Base-by-base conservation (phyloP, 2,888 invertebrate species). In the Linyphia triangularis region DNA sequence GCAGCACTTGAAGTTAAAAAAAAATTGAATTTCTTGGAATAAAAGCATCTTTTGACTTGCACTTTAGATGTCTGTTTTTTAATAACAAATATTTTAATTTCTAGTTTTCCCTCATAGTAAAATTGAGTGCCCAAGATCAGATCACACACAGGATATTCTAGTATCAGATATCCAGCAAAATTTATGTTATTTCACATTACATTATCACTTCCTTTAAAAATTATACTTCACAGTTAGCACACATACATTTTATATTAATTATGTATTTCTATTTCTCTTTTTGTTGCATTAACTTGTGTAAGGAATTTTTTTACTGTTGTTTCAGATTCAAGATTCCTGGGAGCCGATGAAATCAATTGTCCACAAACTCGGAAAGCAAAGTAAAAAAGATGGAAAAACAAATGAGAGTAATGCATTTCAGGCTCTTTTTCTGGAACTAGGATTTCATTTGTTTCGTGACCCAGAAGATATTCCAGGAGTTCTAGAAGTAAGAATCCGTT, bases 381-480 rank as follows among this genome's bases (percentile, higher is more conserved):
- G 51, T 24, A 83, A 77, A 37, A 86, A 86, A 7, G 83, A 83
- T 77, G 85, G 81, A 10, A 63, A 59, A 24, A 16, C 59, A n/a
- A 26, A 67, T 78, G 73, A 86, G 67, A 83, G 78, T 19, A 65
- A 67, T 78, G 83, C 73, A 30, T 89, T 89, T 40, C 70, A 81
- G 51, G 61, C 40, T 37, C 67, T 89, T 13, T 73, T 89, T 40
- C 30, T 89, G 16, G 82, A 89, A 40, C 26, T 89, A 37, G 83
- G 86, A 19, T 83, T 89, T 37, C 86, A 83, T 22, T 30, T 86
- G 19, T 86, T 89, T 79, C 43, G 51, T 22, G 89, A 89, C 28
- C 70, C 57, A 37, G 61, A 85, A 22, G 51, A 65, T 40, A 83
- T 67, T 7, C 4, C 83, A 24, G 78, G 51, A 37, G 26, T 79